Conservation (phyloP, 1,140 invertebrate species). For the Drosophila ficusphila region DNA sequence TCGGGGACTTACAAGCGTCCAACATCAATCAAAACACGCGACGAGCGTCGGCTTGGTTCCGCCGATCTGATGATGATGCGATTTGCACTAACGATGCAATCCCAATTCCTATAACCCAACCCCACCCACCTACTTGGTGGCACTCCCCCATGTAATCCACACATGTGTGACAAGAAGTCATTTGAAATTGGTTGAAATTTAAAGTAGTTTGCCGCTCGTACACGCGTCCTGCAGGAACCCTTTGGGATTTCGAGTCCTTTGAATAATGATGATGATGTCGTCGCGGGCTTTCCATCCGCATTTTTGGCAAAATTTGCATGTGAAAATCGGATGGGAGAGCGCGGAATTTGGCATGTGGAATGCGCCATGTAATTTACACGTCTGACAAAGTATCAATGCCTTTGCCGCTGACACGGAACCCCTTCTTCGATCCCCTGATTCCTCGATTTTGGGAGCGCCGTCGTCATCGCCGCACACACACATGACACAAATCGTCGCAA, state of each 20-base stretch:
- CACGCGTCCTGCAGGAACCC: conserved; percentile 56
- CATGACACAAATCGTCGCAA: conserved; percentile 80
- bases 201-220: conserved; percentile 65
- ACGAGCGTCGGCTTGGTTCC: conserved; percentile 22
- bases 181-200: conserved; percentile 80
- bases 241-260: conserved; percentile 74
- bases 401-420: conserved; percentile 62
- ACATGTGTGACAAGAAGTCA: conserved; percentile 73
- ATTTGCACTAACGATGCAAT: conserved; percentile 78
- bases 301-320: conserved; percentile 71
- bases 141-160: conserved; percentile 26
- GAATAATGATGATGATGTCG: conserved; percentile 79
- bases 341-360: conserved; percentile 72
- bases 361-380: conserved; percentile 81
- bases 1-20: conserved; percentile 67
- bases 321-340: conserved; percentile 52
- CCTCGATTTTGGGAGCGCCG: conserved; percentile 11
- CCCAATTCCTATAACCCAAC: conserved; percentile 14
- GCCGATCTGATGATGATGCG: conserved; percentile 62
- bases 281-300: conserved; percentile 38
- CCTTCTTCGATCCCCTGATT: conserved; percentile 14
- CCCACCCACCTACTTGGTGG: background rate
- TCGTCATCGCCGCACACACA: conserved; percentile 48
- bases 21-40: conserved; percentile 76
- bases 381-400: conserved; percentile 83